A percentile compares a stretch with the other conserved stretches of the same genome.
Conservation (phyloP, 2,888 invertebrate genomes). For the Aporophyla lueneburgensis region DNA sequence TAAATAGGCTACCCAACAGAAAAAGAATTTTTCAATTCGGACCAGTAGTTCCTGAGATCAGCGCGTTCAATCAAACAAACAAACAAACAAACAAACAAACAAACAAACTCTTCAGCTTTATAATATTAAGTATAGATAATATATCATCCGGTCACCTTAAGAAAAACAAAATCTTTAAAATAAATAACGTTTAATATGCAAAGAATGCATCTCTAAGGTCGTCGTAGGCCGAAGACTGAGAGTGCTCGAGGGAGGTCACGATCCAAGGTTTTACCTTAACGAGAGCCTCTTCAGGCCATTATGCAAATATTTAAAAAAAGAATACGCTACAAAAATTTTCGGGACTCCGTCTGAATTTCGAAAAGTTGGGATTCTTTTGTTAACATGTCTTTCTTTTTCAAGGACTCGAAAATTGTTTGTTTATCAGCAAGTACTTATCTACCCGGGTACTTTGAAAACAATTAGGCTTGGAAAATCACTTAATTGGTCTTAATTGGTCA, state of each 20-base stretch:
- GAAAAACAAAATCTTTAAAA: slow-evolving; percentile 5
- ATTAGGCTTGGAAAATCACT: slow-evolving; percentile 3
- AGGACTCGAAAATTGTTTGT: not conserved
- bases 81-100: too few relatives aligned
- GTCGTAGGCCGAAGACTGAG: slow-evolving; percentile 32
- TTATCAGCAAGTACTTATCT: not conserved
- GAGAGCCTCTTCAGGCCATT: slow-evolving; percentile 45
- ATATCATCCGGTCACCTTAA: not conserved
- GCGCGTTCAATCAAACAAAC: too few relatives aligned
- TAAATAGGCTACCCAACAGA: too few relatives aligned
- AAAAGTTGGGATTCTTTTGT: slow-evolving; percentile 7
- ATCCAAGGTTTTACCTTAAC: slow-evolving; percentile 49
- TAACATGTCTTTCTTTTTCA: slow-evolving; percentile 5
- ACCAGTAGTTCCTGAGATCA: too few relatives aligned
- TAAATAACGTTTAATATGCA: slow-evolving; percentile 42
- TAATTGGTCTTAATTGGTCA: slow-evolving; percentile 19
- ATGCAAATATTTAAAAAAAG: slow-evolving; percentile 43
- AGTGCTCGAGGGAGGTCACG: slow-evolving; percentile 32
- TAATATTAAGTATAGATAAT: too few relatives aligned
- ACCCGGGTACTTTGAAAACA: not conserved
- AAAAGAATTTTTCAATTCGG: too few relatives aligned
- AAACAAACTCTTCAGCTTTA: too few relatives aligned
- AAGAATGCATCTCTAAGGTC: slow-evolving; percentile 53
- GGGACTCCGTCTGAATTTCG: not conserved
- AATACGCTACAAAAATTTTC: not conserved